Evolutionary conservation across 1,140 invertebrate species (phyloP), one percentile per base, ranked within the genome.

Genomic region (Bombus difficillimus): DNA sequence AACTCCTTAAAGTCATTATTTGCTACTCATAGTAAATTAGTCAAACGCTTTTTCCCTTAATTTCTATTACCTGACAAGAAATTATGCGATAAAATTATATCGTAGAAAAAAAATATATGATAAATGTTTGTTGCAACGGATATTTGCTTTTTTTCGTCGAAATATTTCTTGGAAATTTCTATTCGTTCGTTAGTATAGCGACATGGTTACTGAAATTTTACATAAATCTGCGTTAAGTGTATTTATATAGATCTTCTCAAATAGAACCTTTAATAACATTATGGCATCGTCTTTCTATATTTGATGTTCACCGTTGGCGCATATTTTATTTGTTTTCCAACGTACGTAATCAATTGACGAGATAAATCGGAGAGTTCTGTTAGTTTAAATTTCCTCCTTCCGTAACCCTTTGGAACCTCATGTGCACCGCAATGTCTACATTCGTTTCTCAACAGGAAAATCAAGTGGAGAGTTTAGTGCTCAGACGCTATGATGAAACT

Each of bases 371-470:
- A 34, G 41, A 74, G 41, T 34, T 74, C n/a, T 32, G 34, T 57
- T 34, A 22, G 53, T 59, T 37, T 9, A 76, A 76, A 59, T 28
- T 76, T 37, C 74, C 34, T n/a, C 13, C 74, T 76, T 76, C 53
- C 25, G 74, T 37, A 76, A 76, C 13, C 22, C 25, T 59, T 34
- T 68, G 25, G 8, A 76, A 37, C 32, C 43, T 28, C 74, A 28
- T 28, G 34, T 4, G 53, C 53, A 59, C 53, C 47, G 34, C 74
- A 76, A 59, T 59, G 53, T 76, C 47, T 76, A 76, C 37, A 76
- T 59, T 76, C 13, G 25, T 37, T 76, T 76, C 47, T 37, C 32
- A 76, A 76, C 34, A n/a, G 25, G 73, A 76, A 37, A 76, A 76
- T 28, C 32, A 76, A 34, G 47, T 39, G 13, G 32, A 13, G 22